Base-by-base conservation (phyloP, 2,797 vertebrate species). In the Onychomys arenicola region DNA sequence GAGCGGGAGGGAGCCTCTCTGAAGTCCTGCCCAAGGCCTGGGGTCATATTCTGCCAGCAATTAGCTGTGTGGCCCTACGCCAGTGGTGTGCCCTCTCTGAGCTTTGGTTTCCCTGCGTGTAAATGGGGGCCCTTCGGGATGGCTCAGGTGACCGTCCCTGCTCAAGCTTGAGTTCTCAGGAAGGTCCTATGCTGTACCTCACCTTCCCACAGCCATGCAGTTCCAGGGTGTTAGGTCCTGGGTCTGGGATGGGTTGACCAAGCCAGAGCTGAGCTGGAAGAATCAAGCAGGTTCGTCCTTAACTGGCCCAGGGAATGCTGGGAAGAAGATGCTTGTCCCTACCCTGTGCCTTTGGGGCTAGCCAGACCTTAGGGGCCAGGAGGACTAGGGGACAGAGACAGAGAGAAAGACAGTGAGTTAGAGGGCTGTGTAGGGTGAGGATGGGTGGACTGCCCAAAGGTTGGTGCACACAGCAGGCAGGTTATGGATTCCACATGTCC, bases 261-360 rank as follows among this genome's bases (percentile, higher is more conserved):
- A 89, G 82, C 89, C 0, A 13, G 63, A 77, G 90, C 85, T 27
- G 95, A 96, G 84, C 93, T 90, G 88, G 93, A 82, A 85, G 92
- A 86, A 71, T 81, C 16, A 1, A 52, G 75, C 89, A 96, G 71
- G 87, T 88, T 1, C 8, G 6, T 46, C 82, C 63, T 84, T 65
- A 3, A 43, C 43, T 21, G 55, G 46, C 61, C 61, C 27, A 63
- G 67, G 89, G 86, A 90, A 59, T 63, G 65, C 59, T 59, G 5
- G 59, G 13, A 37, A n/a, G 37, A 46, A 49, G 82, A 86, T 71
- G 86, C 34, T 55, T 73, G 9, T 49, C 40, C 25, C 61, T 9
- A 37, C 59, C 23, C 37, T 6, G 17, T 0, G 71, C 40, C 55
- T 32, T 32, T 59, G 78, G 83, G 69, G 37, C 75, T 76, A 63